Evolutionary conservation across 2,888 invertebrate species (phyloP), one percentile per base, ranked within the genome.

Genomic region (Tetranychus piercei): DNA sequence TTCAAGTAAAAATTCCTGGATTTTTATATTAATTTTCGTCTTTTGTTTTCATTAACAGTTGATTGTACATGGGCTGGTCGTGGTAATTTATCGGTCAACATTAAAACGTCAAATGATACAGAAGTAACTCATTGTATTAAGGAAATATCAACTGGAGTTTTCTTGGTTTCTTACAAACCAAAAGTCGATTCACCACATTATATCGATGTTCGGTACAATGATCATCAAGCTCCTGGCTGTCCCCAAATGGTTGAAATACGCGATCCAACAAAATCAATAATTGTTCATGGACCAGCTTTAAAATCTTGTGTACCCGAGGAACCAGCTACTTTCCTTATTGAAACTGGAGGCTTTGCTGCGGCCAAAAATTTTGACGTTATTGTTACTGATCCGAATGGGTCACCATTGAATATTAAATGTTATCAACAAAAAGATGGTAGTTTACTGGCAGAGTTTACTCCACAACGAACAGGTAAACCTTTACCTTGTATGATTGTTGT

Each of bases 351-450:
- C 6, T 77, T 77, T 76, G 78, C 78, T 9, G 76, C 77, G 67
- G 81, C 82, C 44, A 80, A 92, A 75, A 92, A 93, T 81, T 93
- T 94, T 81, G 94, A 94, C 82, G 93, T 94, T 0, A 90, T 94
- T 0, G 90, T 91, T 1, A 90, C 90, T 0, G 80, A 79, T 75
- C 79, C 80, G 2, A 75, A 75, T 71, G 79, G 79, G 22, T 79
- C 78, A n/a, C 78, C 91, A 0, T 85, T 94, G 69, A 92, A 93
- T 0, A 92, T 96, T 1, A 83, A 94, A 76, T 95, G 97, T 81
- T 94, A 94, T 82, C 94, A 94, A 81, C 96, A 96, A 77, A 92
- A 95, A 81, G 94, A 95, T 77, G 96, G 96, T 1, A 89, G 94
- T 80, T 85, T 95, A 75, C 89, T 94, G 81, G 96, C 96, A 0